Base-by-base conservation (phyloP, 2,888 invertebrate genomes). In the Megamerina dolium region DNA sequence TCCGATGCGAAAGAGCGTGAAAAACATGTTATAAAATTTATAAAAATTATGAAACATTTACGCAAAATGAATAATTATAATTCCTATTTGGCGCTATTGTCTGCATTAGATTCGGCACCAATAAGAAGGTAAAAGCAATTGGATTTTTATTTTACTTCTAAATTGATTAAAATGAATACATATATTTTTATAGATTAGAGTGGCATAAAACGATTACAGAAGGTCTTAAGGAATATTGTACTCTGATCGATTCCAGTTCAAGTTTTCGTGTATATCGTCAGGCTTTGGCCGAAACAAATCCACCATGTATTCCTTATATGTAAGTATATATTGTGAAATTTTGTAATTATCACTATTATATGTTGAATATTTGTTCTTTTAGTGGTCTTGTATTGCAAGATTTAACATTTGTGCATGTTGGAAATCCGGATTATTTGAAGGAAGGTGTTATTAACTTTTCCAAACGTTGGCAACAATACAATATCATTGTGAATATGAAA, bases 251-350 rank as follows among this genome's bases (percentile, higher is more conserved):
- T 74, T 93, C 93, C 53, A 91, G 93, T n/a, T 91, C 91, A 29
- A 96, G 96, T 58, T 99, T 99, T 77, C 79, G 93, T 58, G 88
- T 92, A n/a, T 99, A 99, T 70, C 77, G 99, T 41, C 89, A 87
- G 70, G 93, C 95, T 35, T 74, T 99, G 54, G 86, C 90, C 5
- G 93, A 94, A 66, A 93, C 96, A 5, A 87, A 88, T 65, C 95
- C 97, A 23, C 99, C 99, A 23, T 97, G 97, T 72, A 95, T 99
- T 74, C 99, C 99, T 4, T 99, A 99, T 73, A 94, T 99, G 96
- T 96, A 74, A 80, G 87, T 79, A 5, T 23, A 8, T 6, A 23
- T 8, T 23, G 10, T 23, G 6, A 23, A 23, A 8, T 23, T 23
- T 23, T 23, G 23, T 23, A 23, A 23, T 8, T 23, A 8, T 23